Base-by-base conservation (phyloP, 2,113 vertebrate genomes). In the Micromys minutus region DNA sequence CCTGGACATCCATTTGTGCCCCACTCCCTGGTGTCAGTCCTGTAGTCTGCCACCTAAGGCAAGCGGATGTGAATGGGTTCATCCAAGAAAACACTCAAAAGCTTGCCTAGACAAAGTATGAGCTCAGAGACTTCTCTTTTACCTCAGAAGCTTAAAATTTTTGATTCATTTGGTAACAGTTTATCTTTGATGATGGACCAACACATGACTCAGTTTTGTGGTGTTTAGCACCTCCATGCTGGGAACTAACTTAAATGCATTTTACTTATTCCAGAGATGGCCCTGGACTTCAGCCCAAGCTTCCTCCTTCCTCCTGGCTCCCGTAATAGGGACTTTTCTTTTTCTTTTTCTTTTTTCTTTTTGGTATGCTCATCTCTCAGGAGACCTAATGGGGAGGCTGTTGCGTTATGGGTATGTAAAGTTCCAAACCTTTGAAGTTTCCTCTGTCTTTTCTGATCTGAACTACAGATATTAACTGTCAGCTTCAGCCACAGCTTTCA, bases 111-210 rank as follows among this genome's bases (percentile, higher is more conserved):
- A 47, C 83, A 93, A 45, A 81, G 22, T 17, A 0, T 6, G 80
- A 93, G 90, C 88, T 98, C 96, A 95, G 87, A 96, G 72, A 47
- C n/a, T 55, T 52, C 81, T 92, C 90, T 95, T 88, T 94, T 96
- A 96, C 95, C 87, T 97, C 96, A 97, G 95, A 12, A 89, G 72
- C 69, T 94, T 94, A 97, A 89, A 87, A 97, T 97, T 97, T 97
- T 86, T 10, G 3, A 92, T 94, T 97, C 0, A 95, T 95, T 97
- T 95, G 79, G 75, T 94, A 96, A 96, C 26, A 97, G 90, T 97
- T 97, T 97, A 79, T 94, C 94, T 97, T 89, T n/a, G 5, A 92
- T 90, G 79, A 93, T 88, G 22, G 88, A 95, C 13, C 89, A 95
- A 83, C 7, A 31, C 72, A 96, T 97, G 94, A 94, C 76, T 97